Evolutionary conservation across 2,888 invertebrate species (phyloP), one percentile per base, ranked within the genome.

Genomic region (Drosophila recens): DNA sequence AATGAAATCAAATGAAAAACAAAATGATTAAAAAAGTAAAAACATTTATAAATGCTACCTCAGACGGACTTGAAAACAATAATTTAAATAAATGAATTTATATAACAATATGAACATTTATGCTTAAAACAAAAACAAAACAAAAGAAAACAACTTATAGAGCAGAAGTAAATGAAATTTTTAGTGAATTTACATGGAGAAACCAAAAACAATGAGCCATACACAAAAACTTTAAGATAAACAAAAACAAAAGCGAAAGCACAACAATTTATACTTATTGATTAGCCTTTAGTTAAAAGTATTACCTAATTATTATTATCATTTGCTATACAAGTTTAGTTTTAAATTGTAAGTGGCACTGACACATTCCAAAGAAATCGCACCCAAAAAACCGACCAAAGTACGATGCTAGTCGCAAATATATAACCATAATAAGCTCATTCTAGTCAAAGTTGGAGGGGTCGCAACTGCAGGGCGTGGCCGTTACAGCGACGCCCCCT

Each of bases 61-160:
- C 90, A 91, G 82, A 91, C 88, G 87, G 87, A 87, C 87, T 90
- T 87, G 87, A 90, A 90, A 83, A 90, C 91, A 91, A 90, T 90
- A 90, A 90, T 89, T 89, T 90, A 87, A 89, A 79, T 87, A 80
- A 86, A 79, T 79, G 73, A 87, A 86, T 83, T 83, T 87, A 77
- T 79, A 82, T 80, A 71, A 71, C 51, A 67, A 63, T 56, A 74
- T 66, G 23, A 63, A 81, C 68, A 69, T 66, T 61, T 78, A 81
- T 75, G 65, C 69, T 68, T 69, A 62, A 58, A 48, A 20, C 2
- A 20, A 20, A 17, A 23, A 30, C 9, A 4, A 17, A 58, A 71
- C 23, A 54, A 59, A 46, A 48, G 33, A 52, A 59, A 27, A 40
- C 66, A 82, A 79, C 52, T 61, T 72, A 58, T 67, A 62, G 67